Evolutionary conservation across 2,888 invertebrate genomes (phyloP).

Genomic region (Hirtodrosophila trivittata): DNA sequence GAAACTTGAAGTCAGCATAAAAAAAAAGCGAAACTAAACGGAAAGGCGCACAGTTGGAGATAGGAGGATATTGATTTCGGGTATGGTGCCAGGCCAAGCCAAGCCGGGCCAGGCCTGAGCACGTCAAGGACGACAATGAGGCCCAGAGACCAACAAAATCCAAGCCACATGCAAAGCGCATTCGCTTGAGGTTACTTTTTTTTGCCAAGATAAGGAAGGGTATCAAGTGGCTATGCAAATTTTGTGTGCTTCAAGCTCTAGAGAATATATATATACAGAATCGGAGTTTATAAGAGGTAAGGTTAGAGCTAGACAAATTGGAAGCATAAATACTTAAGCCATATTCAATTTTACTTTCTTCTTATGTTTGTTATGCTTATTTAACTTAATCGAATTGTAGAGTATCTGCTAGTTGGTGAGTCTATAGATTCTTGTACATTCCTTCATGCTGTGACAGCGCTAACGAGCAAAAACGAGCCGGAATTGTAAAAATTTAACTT

Average conservation of each 20-base stretch:
- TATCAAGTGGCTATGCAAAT: too few species aligned
- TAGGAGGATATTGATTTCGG: constrained; percentile 65
- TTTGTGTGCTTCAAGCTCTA: too few species aligned
- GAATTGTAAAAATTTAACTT: constrained; percentile 21
- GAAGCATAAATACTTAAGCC: too few species aligned
- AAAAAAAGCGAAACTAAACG: constrained; percentile 30
- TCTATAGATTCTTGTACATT: too few species aligned
- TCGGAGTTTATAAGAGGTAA: too few species aligned
- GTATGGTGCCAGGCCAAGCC: constrained; percentile 7
- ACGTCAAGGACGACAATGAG: constrained; percentile 60
- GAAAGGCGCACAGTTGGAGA: constrained; percentile 16
- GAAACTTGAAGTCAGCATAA: constrained; percentile 8
- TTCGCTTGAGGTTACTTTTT: constrained; percentile 35
- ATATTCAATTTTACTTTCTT: too few species aligned
- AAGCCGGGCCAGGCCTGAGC: constrained; percentile 11
- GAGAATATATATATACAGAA: too few species aligned
- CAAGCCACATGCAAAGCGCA: constrained; percentile 72
- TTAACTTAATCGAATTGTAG: too few species aligned
- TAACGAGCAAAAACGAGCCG: constrained; percentile 43
- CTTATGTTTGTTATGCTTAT: too few species aligned
- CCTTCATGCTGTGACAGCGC: background rate
- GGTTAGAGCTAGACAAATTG: too few species aligned
- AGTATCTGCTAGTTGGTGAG: too few species aligned
- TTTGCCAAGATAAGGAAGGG: constrained; percentile 1
- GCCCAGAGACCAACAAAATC: constrained; percentile 50